Base-by-base conservation (phyloP, 2,113 vertebrate species). In the Pitta sordida region DNA sequence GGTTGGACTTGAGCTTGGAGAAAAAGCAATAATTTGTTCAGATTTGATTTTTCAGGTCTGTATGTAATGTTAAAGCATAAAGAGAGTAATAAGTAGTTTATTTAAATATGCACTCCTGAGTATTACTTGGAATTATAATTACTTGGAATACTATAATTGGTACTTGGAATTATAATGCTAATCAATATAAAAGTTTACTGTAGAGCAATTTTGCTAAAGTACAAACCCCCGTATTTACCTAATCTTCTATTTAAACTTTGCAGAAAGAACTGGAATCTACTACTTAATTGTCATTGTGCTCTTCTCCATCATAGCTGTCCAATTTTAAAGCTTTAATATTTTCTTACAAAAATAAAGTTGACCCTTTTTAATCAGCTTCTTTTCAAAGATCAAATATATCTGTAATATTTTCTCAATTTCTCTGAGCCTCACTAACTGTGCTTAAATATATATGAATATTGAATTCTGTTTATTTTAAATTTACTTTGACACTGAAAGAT, bases 291-390 rank as follows among this genome's bases (percentile, higher is more conserved):
- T 49, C 3, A 1, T 19, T 67, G 22, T 60, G 36, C 8, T 86
- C 15, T 86, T 86, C 37, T 80, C 67, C 59, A 46, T 80, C 39
- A 77, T 91, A 80, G 22, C 36, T 83, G 65, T 64, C 52, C 56
- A 64, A 80, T 27, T 64, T 94, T 77, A 52, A 85, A 55, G 7
- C 15, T 73, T 88, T 84, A 90, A 83, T 93, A 83, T 96, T 94
- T 93, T 94, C 82, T 90, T 81, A 83, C 34, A 80, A 53, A 90
- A 86, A 95, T 91, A 37, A 86, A 95, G 10, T 39, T 94, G 83
- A 87, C 76, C 39, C 27, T 81, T 90, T 92, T 70, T 75, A 94
- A 91, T 86, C 91, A 64, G 55, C 20, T 88, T 88, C 36, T 88
- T 85, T 78, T 60, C 39, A 68, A 90, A 86, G 56, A 86, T 56